Conservation (phyloP, 2,888 invertebrate genomes). For the Tetanocera ferruginea region DNA sequence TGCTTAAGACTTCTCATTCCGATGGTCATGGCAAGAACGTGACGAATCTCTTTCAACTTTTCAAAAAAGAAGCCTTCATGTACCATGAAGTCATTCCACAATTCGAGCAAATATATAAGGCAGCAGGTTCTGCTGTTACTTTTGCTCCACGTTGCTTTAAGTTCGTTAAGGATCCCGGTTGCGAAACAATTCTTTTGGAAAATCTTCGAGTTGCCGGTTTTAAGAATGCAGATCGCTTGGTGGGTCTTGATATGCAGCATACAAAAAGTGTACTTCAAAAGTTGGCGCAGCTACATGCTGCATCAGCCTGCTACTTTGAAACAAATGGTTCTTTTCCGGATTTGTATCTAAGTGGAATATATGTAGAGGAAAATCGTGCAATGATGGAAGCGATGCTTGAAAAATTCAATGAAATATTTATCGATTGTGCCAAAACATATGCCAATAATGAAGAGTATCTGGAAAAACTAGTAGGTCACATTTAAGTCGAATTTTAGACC, state of each 20-base stretch:
- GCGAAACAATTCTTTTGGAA: slow-evolving; percentile 55
- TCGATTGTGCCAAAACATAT: slow-evolving; percentile 39
- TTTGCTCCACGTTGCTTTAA: slow-evolving; percentile 60
- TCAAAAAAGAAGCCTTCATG: slow-evolving; percentile 62
- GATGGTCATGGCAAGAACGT: slow-evolving; percentile 34
- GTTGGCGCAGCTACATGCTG: slow-evolving; percentile 64
- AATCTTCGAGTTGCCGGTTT: slow-evolving; percentile 54
- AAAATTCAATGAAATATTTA: slow-evolving; percentile 15
- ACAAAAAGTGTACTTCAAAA: slow-evolving; percentile 56
- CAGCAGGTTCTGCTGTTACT: slow-evolving; percentile 52
- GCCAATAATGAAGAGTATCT: slow-evolving; percentile 49
- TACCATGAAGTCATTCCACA: slow-evolving; percentile 61
- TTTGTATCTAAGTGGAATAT: slow-evolving; percentile 41
- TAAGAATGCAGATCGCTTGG: slow-evolving; percentile 51
- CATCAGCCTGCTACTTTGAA: slow-evolving; percentile 56
- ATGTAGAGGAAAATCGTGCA: slow-evolving; percentile 38
- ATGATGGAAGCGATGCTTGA: slow-evolving; percentile 36
- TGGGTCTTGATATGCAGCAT: slow-evolving; percentile 59
- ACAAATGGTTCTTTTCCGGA: slow-evolving; percentile 50
- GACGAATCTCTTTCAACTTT: slow-evolving; percentile 52
- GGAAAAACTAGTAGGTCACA: slow-evolving; percentile 53
- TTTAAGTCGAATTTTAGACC: neutral
- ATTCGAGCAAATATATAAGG: slow-evolving; percentile 58
- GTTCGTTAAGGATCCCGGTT: slow-evolving; percentile 51
- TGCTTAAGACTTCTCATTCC: slow-evolving; percentile 49